Evolutionary conservation across 2,113 vertebrate genomes (phyloP), one percentile per base, ranked within the genome.

Genomic region (Trematomus loennbergii): DNA sequence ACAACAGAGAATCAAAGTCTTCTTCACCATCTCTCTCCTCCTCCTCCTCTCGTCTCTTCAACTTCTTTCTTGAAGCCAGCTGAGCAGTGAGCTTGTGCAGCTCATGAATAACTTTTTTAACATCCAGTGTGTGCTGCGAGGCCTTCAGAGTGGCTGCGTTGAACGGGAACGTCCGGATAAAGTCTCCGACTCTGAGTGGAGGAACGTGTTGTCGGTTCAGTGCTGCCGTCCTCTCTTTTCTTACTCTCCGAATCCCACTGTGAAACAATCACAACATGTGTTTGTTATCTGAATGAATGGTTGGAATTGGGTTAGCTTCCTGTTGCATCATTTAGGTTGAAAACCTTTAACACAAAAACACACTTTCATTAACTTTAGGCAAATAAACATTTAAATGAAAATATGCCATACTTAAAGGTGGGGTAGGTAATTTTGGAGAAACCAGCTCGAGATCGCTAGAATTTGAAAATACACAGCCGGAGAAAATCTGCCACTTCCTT

Each of bases 131-230:
- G 2, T 91, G 85, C 70, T 68, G 92, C 0, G 96, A 96, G 36
- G 94, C 94, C 57, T 91, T 88, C 58, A 95, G 80, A 0, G 95
- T 95, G 13, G 92, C 92, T 20, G 93, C 71, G 4, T 95, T 97
- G 61, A 97, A 97, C 8, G 96, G 96, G 85, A 97, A 97, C 0
- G 95, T 95, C 69, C 96, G 94, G 15, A 95, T 92, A 73, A 97
- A 97, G 78, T 92, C 93, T 64, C 96, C 95, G 0, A 95, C 94
- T 1, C 88, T 92, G 57, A 83, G 55, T 0, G 88, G 75, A 9
- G 95, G 93, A 33, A 73, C 67, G 1, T 75, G 40, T 40, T 16
- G 62, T 61, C 84, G 71, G 2, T 75, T 57, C 54, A 84, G 89
- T 0, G 86, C 88, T 33, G 79, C 53, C 40, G 22, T 45, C 57